Conservation (phyloP, 2,888 invertebrate genomes). For the Lissocephala sabroskyi region DNA sequence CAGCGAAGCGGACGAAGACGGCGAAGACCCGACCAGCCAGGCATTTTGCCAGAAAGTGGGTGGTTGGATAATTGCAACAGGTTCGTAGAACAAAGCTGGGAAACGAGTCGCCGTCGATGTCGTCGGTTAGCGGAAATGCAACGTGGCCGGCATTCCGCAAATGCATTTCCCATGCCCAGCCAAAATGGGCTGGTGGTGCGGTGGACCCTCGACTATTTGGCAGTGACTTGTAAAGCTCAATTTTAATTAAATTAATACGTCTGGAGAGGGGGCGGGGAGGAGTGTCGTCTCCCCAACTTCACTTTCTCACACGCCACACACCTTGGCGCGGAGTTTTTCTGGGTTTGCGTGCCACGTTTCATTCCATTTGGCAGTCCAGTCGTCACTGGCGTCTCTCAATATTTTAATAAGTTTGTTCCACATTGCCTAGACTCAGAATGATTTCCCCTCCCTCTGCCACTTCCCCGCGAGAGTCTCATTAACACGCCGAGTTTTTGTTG, state of each 20-base stretch:
- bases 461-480: slow-evolving; percentile 1
- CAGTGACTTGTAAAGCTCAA: slow-evolving; percentile 21
- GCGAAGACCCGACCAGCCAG: not conserved
- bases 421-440: slow-evolving; percentile 26
- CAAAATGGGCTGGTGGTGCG: not conserved
- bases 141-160: slow-evolving; percentile 49
- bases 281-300: slow-evolving; percentile 20
- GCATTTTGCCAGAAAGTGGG: not conserved
- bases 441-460: not conserved
- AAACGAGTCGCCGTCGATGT: no score
- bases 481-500: slow-evolving; percentile 15
- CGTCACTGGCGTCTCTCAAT: slow-evolving; percentile 25
- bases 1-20: not conserved
- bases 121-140: slow-evolving; percentile 14
- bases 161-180: slow-evolving; percentile 65
- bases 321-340: slow-evolving; percentile 6
- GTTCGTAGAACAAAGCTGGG: slow-evolving; percentile 44
- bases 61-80: not conserved
- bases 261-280: no score
- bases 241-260: slow-evolving; percentile 50
- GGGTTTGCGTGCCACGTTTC: slow-evolving; percentile 37
- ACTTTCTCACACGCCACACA: slow-evolving; percentile 11
- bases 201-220: not conserved
- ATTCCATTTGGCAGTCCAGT: slow-evolving; percentile 34
- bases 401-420: slow-evolving; percentile 43